phyloP scores from a whole-genome alignment of 2,888 invertebrate species.

The Anticlea derivata region DNA sequence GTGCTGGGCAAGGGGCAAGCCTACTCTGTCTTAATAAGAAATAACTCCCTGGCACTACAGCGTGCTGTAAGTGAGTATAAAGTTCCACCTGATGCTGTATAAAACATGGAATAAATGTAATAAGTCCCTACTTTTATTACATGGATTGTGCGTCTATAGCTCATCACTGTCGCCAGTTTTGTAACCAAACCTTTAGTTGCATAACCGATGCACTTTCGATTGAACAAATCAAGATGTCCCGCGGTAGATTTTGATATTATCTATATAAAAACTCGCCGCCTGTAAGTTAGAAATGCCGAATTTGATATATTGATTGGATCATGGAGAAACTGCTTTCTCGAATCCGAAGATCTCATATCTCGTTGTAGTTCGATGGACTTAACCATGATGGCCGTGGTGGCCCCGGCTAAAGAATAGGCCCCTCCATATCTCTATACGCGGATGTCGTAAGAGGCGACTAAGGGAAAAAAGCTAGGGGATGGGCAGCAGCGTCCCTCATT shows the following conservation, averaged over 20 bases:
- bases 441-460: too few relatives aligned
- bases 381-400: neutral
- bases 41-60: too few relatives aligned
- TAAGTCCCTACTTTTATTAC: too few relatives aligned
- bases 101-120: too few relatives aligned
- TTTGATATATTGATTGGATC: constrained; percentile 32
- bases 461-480: too few relatives aligned
- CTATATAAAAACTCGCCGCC: constrained; percentile 61
- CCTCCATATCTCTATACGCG: too few relatives aligned
- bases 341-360: constrained; percentile 17
- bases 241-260: constrained; percentile 45
- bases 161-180: neutral
- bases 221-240: constrained; percentile 28
- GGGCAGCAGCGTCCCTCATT: too few relatives aligned
- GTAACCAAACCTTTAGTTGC: constrained; percentile 44
- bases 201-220: constrained; percentile 56
- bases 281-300: constrained; percentile 44
- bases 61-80: too few relatives aligned
- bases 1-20: too few relatives aligned
- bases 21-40: too few relatives aligned
- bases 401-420: too few relatives aligned
- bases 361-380: constrained; percentile 7
- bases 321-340: constrained; percentile 29
- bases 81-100: too few relatives aligned
- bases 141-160: neutral